phyloP scores from a whole-genome alignment of 2,888 invertebrate species.

The Mesoligia furuncula region DNA sequence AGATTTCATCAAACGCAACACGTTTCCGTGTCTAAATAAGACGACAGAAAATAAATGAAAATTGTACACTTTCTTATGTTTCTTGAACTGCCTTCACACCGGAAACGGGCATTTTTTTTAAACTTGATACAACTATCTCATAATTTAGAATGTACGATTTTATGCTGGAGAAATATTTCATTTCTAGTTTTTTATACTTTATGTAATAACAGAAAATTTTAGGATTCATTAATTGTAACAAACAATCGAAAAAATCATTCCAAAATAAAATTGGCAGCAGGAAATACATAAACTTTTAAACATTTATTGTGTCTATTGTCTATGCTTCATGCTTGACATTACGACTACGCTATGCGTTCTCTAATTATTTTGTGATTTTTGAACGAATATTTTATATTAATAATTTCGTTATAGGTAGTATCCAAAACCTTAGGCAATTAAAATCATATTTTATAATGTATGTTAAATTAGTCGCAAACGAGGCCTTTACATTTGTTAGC shows the following conservation, averaged over 20 bases:
- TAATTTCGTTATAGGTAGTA: neutral
- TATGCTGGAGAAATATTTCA: conserved; percentile 79
- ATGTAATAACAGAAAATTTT: conserved; percentile 73
- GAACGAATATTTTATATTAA: neutral
- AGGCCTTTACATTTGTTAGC: neutral
- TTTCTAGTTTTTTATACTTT: conserved; percentile 76
- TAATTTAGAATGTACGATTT: conserved; percentile 74
- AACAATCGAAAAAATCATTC: conserved; percentile 68
- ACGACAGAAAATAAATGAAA: conserved; percentile 90
- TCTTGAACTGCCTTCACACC: conserved; percentile 88
- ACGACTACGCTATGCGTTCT: neutral
- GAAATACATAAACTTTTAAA: conserved; percentile 71
- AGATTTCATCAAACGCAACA: conserved; percentile 83
- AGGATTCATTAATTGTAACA: conserved; percentile 63
- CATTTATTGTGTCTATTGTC: conserved; percentile 68
- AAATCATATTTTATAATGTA: too few species aligned
- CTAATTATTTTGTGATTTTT: neutral
- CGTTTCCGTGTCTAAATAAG: conserved; percentile 85
- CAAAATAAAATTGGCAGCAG: conserved; percentile 72
- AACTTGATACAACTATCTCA: conserved; percentile 77
- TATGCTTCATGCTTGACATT: conserved; percentile 58
- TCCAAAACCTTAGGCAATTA: neutral
- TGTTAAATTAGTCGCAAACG: too few species aligned
- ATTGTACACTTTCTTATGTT: conserved; percentile 88
- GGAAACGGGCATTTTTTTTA: conserved; percentile 86